Evolutionary conservation across 2,888 invertebrate species (phyloP), one percentile per base, ranked within the genome.

Genomic region (Perithous albicinctus): DNA sequence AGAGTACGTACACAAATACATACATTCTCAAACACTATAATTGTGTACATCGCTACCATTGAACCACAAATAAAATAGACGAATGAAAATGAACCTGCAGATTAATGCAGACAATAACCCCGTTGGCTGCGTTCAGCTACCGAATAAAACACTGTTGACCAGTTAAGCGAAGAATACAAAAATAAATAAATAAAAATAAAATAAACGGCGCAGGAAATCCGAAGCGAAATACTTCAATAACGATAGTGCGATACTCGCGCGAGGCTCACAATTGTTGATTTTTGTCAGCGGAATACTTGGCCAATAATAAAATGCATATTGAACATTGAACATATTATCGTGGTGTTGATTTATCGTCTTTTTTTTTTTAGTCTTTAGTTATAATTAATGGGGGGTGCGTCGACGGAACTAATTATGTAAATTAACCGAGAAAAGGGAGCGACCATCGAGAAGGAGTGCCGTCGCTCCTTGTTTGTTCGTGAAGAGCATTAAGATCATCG

Each of bases 241-340:
- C 26, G 48, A 51, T 20, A 67, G 35, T 67, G 70, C 70, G 54
- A 59, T 54, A 67, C 38, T 70, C 67, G 61, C 63, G 48, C 63
- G 64, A 54, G n/a, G 64, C 64, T 64, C 67, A 75, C 76, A 85
- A 83, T 85, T 86, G 87, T 87, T 88, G 86, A 88, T 86, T 89
- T 88, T 86, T 88, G 86, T 87, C 86, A 87, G 84, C 83, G 83
- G 84, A 86, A 83, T 85, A 87, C 84, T 87, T 88, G 87, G 84
- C 86, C 86, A 88, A 87, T 85, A 88, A 88, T 89, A 88, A 87
- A 89, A 82, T 85, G 85, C 84, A 85, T 87, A 86, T 86, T 85
- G 86, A 86, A 86, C 82, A 82, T 83, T 48, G 72, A 78, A 54
- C 8, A 10, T 35, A 63, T 12, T 20, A 48, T 74, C 32, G 64